phyloP scores from a whole-genome alignment of 1,140 invertebrate species.

The Papilio helenus region DNA sequence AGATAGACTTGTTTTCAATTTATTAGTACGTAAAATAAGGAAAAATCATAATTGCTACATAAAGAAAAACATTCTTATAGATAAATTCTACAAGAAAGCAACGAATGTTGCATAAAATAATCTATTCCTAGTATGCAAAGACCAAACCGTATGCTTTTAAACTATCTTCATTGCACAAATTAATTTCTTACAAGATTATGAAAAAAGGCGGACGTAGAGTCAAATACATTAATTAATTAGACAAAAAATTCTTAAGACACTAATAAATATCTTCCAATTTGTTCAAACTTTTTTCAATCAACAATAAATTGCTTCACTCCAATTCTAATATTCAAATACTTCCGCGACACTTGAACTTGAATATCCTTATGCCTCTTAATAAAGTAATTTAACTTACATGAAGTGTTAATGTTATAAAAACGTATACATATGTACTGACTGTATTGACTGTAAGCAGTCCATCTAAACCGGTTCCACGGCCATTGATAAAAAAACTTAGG shows the following conservation, averaged over 20 bases:
- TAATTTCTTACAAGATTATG: background rate
- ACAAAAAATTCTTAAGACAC: background rate
- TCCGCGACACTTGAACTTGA: background rate
- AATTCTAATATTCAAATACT: constrained; percentile 21
- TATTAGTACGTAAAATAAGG: no score
- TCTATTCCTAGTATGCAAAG: background rate
- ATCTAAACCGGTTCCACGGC: background rate
- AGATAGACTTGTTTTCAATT: no score
- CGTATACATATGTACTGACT: constrained; percentile 10
- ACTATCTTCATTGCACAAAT: background rate
- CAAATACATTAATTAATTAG: background rate
- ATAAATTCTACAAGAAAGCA: no score
- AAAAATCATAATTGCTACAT: no score
- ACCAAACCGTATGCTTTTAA: background rate
- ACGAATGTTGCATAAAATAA: no score
- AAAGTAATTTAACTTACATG: constrained; percentile 14
- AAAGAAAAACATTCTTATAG: no score
- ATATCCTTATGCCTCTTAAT: background rate
- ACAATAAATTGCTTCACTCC: background rate
- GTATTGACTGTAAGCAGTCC: no score
- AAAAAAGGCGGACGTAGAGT: no score
- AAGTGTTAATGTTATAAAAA: constrained; percentile 21
- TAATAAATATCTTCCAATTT: background rate
- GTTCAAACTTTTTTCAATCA: background rate
- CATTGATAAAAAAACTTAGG: constrained; percentile 22